Evolutionary conservation across 2,113 vertebrate species (phyloP), one percentile per base, ranked within the genome.

Genomic region (Podarcis muralis): DNA sequence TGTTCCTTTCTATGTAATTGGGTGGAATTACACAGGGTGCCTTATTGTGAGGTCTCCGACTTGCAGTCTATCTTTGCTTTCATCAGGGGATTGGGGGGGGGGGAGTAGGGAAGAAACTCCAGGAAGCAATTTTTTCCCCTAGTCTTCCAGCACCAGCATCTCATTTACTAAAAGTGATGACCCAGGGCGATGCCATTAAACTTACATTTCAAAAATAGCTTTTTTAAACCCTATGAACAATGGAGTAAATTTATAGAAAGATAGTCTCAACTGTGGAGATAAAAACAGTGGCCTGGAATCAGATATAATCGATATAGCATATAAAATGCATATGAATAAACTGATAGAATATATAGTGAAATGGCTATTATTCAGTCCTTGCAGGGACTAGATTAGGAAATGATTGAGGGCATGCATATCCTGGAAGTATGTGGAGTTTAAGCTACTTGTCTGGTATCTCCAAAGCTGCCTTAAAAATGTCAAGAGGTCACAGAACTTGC

Each of bases 111-210:
- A 72, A 84, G 43, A 84, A 72, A 84, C 40, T 83, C 82, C 15
- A 69, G 81, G 65, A 71, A 71, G 66, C 66, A 71, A 71, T 83
- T 53, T 32, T n/a, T 6, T 20, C 48, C 37, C 40, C 48, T 53
- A 83, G 82, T 84, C 66, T 48, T 84, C 68, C n/a, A 84, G 71
- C 53, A 75, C 71, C 71, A 85, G 71, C 59, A 72, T 84, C 68
- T 84, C 71, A 75, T 75, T 85, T 85, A 85, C 32, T 57, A 85
- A 85, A 85, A 85, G 83, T 75, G 53, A 75, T 85, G 83, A 75
- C 83, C 48, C 71, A 85, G 83, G 83, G 69, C 53, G 23, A 85
- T 85, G 32, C n/a, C 83, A 85, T 75, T 85, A 85, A 74, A 85
- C 71, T 85, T 85, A 75, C 48, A 75, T 62, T 85, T 75, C 71